Evolutionary conservation across 2,888 invertebrate species (phyloP), one percentile per base, ranked within the genome.

Genomic region (Lithosia quadra): DNA sequence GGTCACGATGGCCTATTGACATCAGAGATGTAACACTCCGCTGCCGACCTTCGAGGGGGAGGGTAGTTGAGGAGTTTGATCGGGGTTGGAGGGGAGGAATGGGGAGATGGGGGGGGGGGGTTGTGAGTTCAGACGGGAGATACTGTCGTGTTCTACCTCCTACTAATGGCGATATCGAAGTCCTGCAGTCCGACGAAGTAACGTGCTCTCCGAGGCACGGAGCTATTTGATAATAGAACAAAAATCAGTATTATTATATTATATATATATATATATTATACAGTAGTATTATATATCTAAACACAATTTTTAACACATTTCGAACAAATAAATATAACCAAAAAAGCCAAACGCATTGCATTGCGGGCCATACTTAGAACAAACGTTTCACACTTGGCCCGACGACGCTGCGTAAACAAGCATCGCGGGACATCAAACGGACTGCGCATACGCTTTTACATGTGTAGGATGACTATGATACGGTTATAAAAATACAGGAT

Each of bases 341-440:
- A 22, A 39, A 53, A 34, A 60, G 39, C n/a, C 22, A 24, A 43
- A 43, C 57, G 39, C 15, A 58, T 1, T 58, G 28, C 13, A 72
- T 73, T 69, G 71, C 68, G 72, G 65, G 67, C 62, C 69, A 69
- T 72, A 79, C 71, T 69, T 73, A 78, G 81, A 81, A 80, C 83
- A 81, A 81, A 77, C 73, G 76, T 65, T 67, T 74, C 74, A 76
- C 77, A 75, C 74, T 70, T 13, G 56, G 73, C 59, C 36, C 65
- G 61, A 53, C 69, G 65, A 36, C 69, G 64, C 60, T 15, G 43
- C 36, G 81, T 84, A 83, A 86, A 89, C 84, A 85, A 83, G 82
- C 78, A 84, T 75, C 49, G 72, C 85, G 86, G 84, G 76, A 76
- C 84, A 85, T 90, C 89, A 90, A 90, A 90, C 81, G 84, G 56